Conservation (phyloP, 2,113 vertebrate species). For the Myanophis thanlyinensis region DNA sequence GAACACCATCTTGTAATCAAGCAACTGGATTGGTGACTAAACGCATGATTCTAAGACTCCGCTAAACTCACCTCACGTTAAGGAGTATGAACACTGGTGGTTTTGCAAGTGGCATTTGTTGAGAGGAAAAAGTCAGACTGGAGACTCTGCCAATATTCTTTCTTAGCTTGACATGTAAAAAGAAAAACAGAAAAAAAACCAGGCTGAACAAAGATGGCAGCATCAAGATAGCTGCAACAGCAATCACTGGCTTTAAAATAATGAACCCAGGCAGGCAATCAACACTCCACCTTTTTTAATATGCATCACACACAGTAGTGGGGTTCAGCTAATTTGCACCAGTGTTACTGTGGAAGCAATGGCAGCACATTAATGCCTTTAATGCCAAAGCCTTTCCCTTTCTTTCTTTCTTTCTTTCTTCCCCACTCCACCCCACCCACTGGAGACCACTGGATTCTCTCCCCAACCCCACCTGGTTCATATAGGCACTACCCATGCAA, state of each 20-base stretch:
- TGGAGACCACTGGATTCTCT: too few species aligned
- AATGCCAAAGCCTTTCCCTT: too few species aligned
- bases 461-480: too few species aligned
- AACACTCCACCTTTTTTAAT: background rate
- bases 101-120: background rate
- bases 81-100: background rate
- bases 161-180: background rate
- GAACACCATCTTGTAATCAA: background rate
- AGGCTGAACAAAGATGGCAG: background rate
- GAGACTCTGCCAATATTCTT: background rate
- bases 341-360: too few species aligned
- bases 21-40: background rate
- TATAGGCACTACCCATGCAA: too few species aligned
- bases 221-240: background rate
- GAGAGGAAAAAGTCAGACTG: background rate
- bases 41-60: background rate
- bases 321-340: too few species aligned
- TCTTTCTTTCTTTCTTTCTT: too few species aligned
- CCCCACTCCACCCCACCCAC: too few species aligned
- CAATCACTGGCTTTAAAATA: background rate
- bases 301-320: background rate
- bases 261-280: background rate
- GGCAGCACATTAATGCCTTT: too few species aligned
- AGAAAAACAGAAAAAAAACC: background rate
- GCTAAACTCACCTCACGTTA: background rate